Conservation (phyloP, 2,113 vertebrate genomes). For the Sinocyclocheilus anshuiensis region DNA sequence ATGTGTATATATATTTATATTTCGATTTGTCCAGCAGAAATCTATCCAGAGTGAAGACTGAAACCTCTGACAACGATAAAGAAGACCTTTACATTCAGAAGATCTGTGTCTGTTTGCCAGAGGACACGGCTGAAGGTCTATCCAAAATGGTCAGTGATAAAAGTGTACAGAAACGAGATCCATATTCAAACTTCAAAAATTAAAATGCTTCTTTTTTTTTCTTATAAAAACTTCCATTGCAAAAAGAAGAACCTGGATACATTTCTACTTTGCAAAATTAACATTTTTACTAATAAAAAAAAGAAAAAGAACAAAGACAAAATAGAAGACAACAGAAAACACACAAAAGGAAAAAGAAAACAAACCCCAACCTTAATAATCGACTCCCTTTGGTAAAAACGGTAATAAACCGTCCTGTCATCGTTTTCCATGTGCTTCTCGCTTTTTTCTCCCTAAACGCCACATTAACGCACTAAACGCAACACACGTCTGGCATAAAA, state of each 20-base stretch:
- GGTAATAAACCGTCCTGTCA: slow-evolving; percentile 76
- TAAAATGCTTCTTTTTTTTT: slow-evolving; percentile 50
- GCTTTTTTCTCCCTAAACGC: slow-evolving; percentile 71
- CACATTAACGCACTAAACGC: slow-evolving; percentile 77
- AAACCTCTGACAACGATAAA: slow-evolving; percentile 54
- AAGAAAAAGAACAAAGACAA: slow-evolving; percentile 52
- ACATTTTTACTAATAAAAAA: slow-evolving; percentile 65
- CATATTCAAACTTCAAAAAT: slow-evolving; percentile 65
- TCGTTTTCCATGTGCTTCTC: slow-evolving; percentile 69
- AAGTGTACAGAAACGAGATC: slow-evolving; percentile 58
- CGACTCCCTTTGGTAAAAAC: slow-evolving; percentile 83
- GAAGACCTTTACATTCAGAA: slow-evolving; percentile 51
- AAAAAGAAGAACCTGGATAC: slow-evolving; percentile 77
- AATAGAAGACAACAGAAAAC: slow-evolving; percentile 58
- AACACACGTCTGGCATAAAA: slow-evolving; percentile 78
- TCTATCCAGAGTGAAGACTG: slow-evolving; percentile 70
- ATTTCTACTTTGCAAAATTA: slow-evolving; percentile 73
- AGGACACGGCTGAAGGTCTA: slow-evolving; percentile 41
- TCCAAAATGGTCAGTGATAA: slow-evolving; percentile 63
- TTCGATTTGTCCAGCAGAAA: slow-evolving; percentile 69
- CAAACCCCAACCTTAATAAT: slow-evolving; percentile 66
- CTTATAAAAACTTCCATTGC: slow-evolving; percentile 56
- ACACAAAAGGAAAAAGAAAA: slow-evolving; percentile 54
- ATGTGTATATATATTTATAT: slow-evolving; percentile 65
- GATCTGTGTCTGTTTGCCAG: slow-evolving; percentile 56